Evolutionary conservation across 1,140 invertebrate genomes (phyloP).

Genomic region (Trichogramma pretiosum): DNA sequence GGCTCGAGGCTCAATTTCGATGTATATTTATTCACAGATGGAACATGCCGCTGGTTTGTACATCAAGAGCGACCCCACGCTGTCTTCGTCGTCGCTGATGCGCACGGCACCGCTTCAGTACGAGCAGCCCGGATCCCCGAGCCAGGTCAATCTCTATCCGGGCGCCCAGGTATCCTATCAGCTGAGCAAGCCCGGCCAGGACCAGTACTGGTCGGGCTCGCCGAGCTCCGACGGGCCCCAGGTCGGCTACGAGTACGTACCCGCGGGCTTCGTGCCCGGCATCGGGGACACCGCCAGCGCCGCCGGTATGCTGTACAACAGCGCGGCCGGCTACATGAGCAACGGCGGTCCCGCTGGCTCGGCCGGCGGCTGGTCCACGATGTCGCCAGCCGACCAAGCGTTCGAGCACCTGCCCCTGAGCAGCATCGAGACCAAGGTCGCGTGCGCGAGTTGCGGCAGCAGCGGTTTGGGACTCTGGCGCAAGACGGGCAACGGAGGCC

Average conservation of each 20-base stretch:
- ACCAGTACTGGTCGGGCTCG: slow-evolving; percentile 30
- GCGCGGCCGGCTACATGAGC: too few relatives aligned
- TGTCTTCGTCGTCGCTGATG: slow-evolving; percentile 47
- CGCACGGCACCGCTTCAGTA: slow-evolving; percentile 44
- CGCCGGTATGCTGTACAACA: too few relatives aligned
- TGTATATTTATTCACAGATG: slow-evolving; percentile 23
- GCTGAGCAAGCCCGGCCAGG: slow-evolving; percentile 34
- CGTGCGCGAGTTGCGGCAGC: slow-evolving; percentile 85
- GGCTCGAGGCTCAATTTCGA: too few relatives aligned
- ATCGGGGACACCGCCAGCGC: too few relatives aligned
- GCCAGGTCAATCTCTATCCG: slow-evolving; percentile 49
- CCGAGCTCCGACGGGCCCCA: slow-evolving; percentile 26
- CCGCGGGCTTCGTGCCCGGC: slow-evolving; percentile 24
- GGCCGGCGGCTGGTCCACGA: not conserved
- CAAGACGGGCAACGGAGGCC: slow-evolving; percentile 79
- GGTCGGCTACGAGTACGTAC: slow-evolving; percentile 31
- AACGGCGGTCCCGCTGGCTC: too few relatives aligned
- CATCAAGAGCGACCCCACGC: slow-evolving; percentile 50
- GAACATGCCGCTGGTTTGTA: slow-evolving; percentile 35
- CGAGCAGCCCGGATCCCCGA: slow-evolving; percentile 46
- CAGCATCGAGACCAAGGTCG: slow-evolving; percentile 58
- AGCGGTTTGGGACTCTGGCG: slow-evolving; percentile 80
- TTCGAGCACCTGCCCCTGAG: slow-evolving; percentile 31
- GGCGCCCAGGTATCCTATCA: slow-evolving; percentile 38
- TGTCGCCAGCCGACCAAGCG: slow-evolving; percentile 22